Evolutionary conservation across 2,888 invertebrate genomes (phyloP).

Genomic region (Amiota minor): DNA sequence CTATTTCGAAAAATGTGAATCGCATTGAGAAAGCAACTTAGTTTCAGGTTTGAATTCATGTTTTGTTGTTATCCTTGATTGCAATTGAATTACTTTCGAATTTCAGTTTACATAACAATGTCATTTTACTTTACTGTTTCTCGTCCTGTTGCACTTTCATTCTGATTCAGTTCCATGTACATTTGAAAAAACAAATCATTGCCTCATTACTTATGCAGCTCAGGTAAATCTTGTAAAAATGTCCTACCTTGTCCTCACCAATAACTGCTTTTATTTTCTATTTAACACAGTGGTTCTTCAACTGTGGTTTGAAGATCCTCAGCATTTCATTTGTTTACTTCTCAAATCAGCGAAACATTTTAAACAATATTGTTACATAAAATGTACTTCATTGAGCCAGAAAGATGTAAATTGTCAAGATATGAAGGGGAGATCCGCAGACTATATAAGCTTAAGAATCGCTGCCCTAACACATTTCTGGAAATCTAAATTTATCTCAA

Average conservation of each 20-base stretch:
- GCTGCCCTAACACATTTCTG: too few species aligned
- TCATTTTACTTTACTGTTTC: background rate
- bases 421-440: too few species aligned
- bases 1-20: too few species aligned
- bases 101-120: constrained; percentile 61
- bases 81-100: constrained; percentile 61
- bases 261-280: background rate
- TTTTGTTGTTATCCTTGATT: constrained; percentile 38
- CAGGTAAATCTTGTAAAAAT: constrained; percentile 62
- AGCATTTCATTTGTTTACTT: background rate
- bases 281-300: too few species aligned
- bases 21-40: too few species aligned
- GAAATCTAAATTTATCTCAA: too few species aligned
- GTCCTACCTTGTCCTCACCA: constrained; percentile 32
- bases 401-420: too few species aligned
- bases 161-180: constrained; percentile 6
- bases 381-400: too few species aligned
- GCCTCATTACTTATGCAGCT: constrained; percentile 62
- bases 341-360: background rate
- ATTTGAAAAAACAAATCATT: constrained; percentile 21
- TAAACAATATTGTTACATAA: too few species aligned
- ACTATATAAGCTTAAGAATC: too few species aligned
- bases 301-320: background rate
- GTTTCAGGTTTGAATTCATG: too few species aligned
- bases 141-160: background rate